Evolutionary conservation across 2,888 invertebrate genomes (phyloP).

Genomic region (Sepioteuthis lessoniana): DNA sequence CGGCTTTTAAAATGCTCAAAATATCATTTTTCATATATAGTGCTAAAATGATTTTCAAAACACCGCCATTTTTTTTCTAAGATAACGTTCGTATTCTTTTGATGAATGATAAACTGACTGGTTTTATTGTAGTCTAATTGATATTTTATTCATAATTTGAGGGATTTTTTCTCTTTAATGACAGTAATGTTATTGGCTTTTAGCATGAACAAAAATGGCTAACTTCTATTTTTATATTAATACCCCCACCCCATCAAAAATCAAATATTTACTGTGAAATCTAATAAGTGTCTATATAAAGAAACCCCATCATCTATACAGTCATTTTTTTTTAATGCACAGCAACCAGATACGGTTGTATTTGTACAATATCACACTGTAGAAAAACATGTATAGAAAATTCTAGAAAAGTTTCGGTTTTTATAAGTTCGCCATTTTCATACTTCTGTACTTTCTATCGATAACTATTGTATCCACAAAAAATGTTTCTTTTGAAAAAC

Average conservation of each 20-base stretch:
- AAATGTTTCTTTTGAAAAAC: no score
- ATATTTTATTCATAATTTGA: no score
- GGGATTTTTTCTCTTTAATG: neutral
- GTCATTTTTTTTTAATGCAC: neutral
- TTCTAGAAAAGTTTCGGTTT: no score
- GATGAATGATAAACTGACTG: no score
- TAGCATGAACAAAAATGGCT: neutral
- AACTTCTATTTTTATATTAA: neutral
- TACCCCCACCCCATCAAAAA: neutral
- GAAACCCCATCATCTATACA: neutral
- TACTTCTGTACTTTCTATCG: no score
- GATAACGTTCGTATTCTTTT: no score
- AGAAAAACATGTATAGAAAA: neutral
- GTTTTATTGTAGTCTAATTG: no score
- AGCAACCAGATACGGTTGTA: neutral
- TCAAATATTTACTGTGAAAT: neutral
- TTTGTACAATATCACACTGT: neutral
- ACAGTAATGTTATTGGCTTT: neutral
- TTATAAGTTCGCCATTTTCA: no score
- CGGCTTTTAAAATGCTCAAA: neutral
- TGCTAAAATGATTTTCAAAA: no score
- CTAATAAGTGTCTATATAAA: neutral
- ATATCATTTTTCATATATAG: neutral
- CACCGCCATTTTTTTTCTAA: no score
- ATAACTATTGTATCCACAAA: no score